A percentile compares a stretch with the other conserved stretches of the same genome.
phyloP scores from a whole-genome alignment of 1,140 invertebrate genomes.

The Drosophila sp. region DNA sequence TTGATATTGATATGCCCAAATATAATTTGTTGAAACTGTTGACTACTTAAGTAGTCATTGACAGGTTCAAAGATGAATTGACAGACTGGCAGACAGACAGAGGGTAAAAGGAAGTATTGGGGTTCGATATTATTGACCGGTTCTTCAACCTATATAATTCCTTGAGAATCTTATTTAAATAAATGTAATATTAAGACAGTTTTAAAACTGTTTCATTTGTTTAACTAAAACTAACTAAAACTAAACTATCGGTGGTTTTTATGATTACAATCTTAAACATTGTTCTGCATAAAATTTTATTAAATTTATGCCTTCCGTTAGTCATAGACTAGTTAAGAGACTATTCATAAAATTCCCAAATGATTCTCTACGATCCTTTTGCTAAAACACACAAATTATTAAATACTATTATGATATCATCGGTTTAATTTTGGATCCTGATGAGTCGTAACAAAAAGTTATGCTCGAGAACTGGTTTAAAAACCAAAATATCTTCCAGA shows the following conservation, averaged over 20 bases:
- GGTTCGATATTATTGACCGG: neutral
- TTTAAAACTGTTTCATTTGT: no score
- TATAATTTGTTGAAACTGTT: slow-evolving; percentile 42
- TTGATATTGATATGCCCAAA: slow-evolving; percentile 40
- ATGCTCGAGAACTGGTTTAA: slow-evolving; percentile 39
- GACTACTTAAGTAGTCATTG: slow-evolving; percentile 69
- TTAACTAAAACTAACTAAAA: no score
- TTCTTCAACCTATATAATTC: no score
- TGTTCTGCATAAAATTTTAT: neutral
- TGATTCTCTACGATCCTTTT: slow-evolving; percentile 27
- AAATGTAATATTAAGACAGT: no score
- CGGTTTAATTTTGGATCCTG: slow-evolving; percentile 41
- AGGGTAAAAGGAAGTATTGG: neutral
- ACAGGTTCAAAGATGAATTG: slow-evolving; percentile 27
- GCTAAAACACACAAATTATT: neutral
- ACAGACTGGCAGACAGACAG: neutral
- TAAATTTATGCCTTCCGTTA: neutral
- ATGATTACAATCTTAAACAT: no score
- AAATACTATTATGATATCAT: slow-evolving; percentile 39
- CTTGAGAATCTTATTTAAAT: no score
- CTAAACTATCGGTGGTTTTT: no score
- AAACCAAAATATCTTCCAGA: neutral
- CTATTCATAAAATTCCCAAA: neutral
- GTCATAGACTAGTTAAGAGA: neutral
- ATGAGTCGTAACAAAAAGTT: slow-evolving; percentile 26